A percentile compares a stretch with the other conserved stretches of the same genome.
phyloP scores from a whole-genome alignment of 2,888 invertebrate genomes.

The Acronicta alni region DNA sequence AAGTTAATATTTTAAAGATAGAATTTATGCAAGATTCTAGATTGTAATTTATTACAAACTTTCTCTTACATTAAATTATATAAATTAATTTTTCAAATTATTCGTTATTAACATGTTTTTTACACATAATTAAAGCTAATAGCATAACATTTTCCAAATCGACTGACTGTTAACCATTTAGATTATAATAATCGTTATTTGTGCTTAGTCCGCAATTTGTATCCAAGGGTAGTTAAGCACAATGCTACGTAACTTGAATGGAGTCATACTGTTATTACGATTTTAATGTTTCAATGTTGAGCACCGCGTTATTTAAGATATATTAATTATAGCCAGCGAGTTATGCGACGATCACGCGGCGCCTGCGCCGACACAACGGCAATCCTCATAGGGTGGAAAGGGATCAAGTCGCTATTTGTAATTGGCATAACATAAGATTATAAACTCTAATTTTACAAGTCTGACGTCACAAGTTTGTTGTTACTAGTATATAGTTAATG shows the following conservation, averaged over 20 bases:
- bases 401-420: constrained; percentile 65
- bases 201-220: constrained; percentile 55
- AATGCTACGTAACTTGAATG: constrained; percentile 42
- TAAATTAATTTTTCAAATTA: constrained; percentile 35
- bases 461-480: constrained; percentile 68
- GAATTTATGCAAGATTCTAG: constrained; percentile 28
- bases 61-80: constrained; percentile 33
- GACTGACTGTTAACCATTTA: constrained; percentile 63
- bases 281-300: constrained; percentile 65
- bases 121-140: constrained; percentile 49
- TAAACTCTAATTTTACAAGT: constrained; percentile 68
- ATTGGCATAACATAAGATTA: constrained; percentile 56
- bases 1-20: constrained; percentile 20
- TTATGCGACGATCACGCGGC: constrained; percentile 51
- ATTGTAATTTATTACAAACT: constrained; percentile 42
- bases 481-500: constrained; percentile 56
- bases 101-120: constrained; percentile 44
- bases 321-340: constrained; percentile 15
- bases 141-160: constrained; percentile 55
- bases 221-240: constrained; percentile 49
- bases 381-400: constrained; percentile 55
- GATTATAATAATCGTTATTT: constrained; percentile 50
- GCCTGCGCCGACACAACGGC: constrained; percentile 49
- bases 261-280: constrained; percentile 44
- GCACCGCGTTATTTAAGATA: constrained; percentile 55